Conservation (phyloP, 2,113 vertebrate genomes). For the Sylvilagus bachmani region DNA sequence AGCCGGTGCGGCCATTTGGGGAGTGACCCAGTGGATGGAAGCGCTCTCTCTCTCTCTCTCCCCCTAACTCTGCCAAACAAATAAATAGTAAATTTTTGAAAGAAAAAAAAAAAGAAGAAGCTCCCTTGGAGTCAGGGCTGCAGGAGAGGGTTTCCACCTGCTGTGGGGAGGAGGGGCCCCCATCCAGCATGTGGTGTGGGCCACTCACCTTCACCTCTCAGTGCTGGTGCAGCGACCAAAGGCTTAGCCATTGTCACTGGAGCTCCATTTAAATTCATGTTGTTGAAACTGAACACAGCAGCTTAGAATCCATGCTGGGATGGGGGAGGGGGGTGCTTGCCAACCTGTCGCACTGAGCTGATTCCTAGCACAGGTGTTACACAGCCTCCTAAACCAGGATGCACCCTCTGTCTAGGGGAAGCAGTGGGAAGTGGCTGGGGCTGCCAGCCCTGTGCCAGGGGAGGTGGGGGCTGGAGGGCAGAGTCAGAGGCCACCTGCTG, state of each 20-base stretch:
- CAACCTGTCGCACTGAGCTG: background rate
- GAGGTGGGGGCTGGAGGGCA: background rate
- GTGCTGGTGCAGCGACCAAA: accelerated
- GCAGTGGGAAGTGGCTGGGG: background rate
- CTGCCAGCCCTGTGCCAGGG: background rate
- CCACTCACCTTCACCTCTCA: background rate
- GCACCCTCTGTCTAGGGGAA: background rate
- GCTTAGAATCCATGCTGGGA: too few relatives aligned
- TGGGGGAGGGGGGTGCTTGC: too few relatives aligned
- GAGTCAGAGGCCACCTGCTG: too few relatives aligned
- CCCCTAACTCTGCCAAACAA: too few relatives aligned
- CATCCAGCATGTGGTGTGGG: background rate
- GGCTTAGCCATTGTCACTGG: background rate
- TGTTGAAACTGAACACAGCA: too few relatives aligned
- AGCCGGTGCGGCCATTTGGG: too few relatives aligned
- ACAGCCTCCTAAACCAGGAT: background rate
- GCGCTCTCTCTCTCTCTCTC: too few relatives aligned
- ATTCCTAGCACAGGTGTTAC: background rate
- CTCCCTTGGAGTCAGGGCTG: background rate
- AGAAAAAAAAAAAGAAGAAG: background rate
- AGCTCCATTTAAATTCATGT: background rate
- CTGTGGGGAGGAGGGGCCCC: background rate
- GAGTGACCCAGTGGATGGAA: too few relatives aligned
- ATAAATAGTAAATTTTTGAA: too few relatives aligned
- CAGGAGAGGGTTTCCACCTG: too few relatives aligned